phyloP scores from a whole-genome alignment of 2,797 vertebrate genomes.

The Esox lucius region DNA sequence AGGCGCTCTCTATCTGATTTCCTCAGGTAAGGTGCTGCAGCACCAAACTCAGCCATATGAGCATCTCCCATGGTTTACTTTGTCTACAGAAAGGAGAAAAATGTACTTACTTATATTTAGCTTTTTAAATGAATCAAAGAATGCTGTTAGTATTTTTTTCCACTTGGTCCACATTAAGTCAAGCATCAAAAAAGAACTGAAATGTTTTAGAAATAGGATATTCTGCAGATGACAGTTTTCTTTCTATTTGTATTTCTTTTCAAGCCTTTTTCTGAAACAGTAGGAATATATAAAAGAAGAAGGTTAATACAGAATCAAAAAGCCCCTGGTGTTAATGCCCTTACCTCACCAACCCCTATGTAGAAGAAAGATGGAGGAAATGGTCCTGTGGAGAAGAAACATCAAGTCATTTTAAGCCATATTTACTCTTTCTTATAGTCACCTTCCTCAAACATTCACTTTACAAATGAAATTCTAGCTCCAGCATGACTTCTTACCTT shows the following conservation, averaged over 20 bases:
- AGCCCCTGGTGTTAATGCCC: constrained; percentile 18
- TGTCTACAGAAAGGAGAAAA: constrained; percentile 8
- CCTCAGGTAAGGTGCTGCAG: constrained; percentile 75
- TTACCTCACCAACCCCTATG: constrained; percentile 60
- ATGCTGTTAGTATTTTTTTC: not conserved
- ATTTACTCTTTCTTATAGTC: not conserved
- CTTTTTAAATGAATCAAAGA: not conserved
- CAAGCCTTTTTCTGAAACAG: not conserved
- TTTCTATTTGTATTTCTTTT: not conserved
- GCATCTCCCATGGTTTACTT: constrained; percentile 63
- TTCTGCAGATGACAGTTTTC: not conserved
- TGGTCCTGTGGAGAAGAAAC: constrained; percentile 49
- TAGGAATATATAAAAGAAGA: not conserved
- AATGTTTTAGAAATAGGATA: not conserved
- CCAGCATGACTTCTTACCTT: constrained; percentile 62
- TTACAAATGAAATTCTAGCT: not conserved
- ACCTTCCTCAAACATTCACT: not conserved
- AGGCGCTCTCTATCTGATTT: constrained; percentile 79
- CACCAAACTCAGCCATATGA: constrained; percentile 75
- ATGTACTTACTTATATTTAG: not conserved
- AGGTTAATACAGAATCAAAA: not conserved
- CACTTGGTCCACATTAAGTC: not conserved
- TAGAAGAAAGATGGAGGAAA: constrained; percentile 39
- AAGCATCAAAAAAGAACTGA: not conserved
- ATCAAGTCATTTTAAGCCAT: constrained; percentile 20